Percentiles rank a stretch among this genome's conserved stretches.
These are phyloP conservation scores for Ammodytes marinus DNA, from an alignment of 2,113 vertebrate species.

Conservation along the genomic window DNA sequence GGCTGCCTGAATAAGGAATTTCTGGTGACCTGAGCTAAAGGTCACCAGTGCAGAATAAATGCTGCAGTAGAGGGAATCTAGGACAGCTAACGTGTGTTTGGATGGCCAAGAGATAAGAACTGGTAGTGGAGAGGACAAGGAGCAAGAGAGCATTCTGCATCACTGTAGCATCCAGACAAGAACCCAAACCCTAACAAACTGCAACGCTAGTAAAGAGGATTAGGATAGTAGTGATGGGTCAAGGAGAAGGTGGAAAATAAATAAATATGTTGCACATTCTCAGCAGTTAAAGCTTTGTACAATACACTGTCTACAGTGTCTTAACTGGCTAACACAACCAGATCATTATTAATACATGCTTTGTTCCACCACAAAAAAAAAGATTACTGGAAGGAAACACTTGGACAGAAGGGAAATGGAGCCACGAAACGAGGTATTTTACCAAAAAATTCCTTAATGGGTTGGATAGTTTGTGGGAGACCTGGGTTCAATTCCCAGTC, in stretches of 20 bases:
- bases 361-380: background rate
- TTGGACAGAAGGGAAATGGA: no score
- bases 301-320: background rate
- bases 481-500: no score
- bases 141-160: conserved; percentile 41
- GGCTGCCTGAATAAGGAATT: conserved; percentile 60
- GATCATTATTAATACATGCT: background rate
- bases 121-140: conserved; percentile 41
- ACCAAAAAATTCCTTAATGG: no score
- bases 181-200: conserved; percentile 26
- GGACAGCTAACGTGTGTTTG: conserved; percentile 45
- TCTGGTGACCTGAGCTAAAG: conserved; percentile 58
- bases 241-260: conserved; percentile 14
- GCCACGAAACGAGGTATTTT: no score
- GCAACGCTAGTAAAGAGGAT: conserved; percentile 3
- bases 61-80: conserved; percentile 58
- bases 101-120: conserved; percentile 62
- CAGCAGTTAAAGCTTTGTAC: background rate
- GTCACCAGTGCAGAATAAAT: conserved; percentile 58
- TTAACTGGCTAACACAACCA: background rate
- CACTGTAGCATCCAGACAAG: background rate
- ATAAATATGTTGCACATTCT: background rate
- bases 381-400: background rate
- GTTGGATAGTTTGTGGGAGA: no score
- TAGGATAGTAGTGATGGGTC: conserved; percentile 3